A percentile compares a stretch with the other conserved stretches of the same genome.
Evolutionary conservation across 2,113 vertebrate species (phyloP).

Genomic region (Butorides virescens): DNA sequence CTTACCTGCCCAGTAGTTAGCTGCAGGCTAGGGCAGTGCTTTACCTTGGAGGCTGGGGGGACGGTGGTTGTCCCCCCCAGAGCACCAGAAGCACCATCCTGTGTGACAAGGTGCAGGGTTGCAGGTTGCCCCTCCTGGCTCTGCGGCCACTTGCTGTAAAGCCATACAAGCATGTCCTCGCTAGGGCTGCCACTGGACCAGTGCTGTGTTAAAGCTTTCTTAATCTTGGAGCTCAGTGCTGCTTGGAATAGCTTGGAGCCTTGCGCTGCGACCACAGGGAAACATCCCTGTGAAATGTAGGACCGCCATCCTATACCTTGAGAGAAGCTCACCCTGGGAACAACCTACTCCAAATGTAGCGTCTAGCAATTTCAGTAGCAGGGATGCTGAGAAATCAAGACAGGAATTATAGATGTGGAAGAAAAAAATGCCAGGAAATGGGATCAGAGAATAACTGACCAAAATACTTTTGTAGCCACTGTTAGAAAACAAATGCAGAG

Average conservation of each 20-base stretch:
- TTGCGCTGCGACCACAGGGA: background rate
- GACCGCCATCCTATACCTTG: background rate
- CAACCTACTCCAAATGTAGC: background rate
- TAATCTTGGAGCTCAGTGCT: background rate
- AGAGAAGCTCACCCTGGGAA: background rate
- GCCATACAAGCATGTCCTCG: rapidly evolving
- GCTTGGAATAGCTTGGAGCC: background rate
- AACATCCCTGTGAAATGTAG: background rate
- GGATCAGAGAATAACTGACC: background rate
- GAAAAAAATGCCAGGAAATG: background rate
- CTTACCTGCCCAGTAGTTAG: background rate
- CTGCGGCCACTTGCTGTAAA: background rate
- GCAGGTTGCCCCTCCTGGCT: background rate
- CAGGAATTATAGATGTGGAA: background rate
- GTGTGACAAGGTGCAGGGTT: background rate
- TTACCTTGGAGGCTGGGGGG: rapidly evolving
- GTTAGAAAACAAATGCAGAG: background rate
- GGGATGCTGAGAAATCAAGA: background rate
- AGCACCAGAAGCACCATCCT: background rate
- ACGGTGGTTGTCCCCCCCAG: background rate
- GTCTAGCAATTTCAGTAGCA: background rate
- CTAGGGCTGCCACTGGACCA: background rate
- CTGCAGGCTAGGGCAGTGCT: background rate
- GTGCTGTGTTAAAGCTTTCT: background rate
- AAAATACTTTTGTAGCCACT: background rate